Conservation (phyloP, 2,797 vertebrate species). For the Antennarius maculatus region DNA sequence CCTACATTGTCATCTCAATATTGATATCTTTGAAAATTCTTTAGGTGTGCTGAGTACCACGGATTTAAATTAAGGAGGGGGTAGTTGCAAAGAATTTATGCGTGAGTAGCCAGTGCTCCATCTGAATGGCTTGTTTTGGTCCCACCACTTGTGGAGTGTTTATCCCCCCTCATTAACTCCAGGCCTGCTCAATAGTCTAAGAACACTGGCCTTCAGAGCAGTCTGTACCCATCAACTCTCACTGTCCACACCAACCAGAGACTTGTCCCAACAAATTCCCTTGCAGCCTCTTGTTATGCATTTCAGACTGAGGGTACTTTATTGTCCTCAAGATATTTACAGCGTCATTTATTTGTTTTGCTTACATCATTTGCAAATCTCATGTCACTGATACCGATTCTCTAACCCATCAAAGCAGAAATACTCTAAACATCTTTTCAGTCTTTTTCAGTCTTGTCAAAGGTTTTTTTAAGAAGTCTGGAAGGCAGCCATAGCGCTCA, state of each 20-base stretch:
- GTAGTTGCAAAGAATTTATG: conserved; percentile 70
- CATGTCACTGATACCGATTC: conserved; percentile 3
- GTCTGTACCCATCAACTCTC: conserved; percentile 74
- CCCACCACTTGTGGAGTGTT: conserved; percentile 76
- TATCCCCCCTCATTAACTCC: conserved; percentile 75
- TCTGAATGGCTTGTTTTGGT: conserved; percentile 81
- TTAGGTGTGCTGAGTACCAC: conserved; percentile 44
- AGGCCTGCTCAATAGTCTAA: conserved; percentile 71
- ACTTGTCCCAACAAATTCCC: conserved; percentile 77
- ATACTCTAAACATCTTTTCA: conserved; percentile 14
- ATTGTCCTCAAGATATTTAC: conserved; percentile 30
- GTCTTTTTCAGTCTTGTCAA: conserved; percentile 2
- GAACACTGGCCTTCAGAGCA: conserved; percentile 77
- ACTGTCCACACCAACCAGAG: conserved; percentile 59
- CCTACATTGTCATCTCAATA: conserved; percentile 41
- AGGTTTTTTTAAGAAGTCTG: conserved; percentile 46
- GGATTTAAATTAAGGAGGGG: conserved; percentile 55
- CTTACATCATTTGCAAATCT: conserved; percentile 25
- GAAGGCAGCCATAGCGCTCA: conserved; percentile 31
- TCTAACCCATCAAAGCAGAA: conserved; percentile 18
- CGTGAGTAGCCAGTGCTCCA: conserved; percentile 67
- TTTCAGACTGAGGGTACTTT: conserved; percentile 29
- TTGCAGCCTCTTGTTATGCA: conserved; percentile 28
- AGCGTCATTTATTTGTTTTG: conserved; percentile 7
- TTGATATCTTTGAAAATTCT: conserved; percentile 28